These are phyloP conservation scores for Antennarius striatus DNA, from an alignment of 2,113 vertebrate species.

Conservation along the genomic window DNA sequence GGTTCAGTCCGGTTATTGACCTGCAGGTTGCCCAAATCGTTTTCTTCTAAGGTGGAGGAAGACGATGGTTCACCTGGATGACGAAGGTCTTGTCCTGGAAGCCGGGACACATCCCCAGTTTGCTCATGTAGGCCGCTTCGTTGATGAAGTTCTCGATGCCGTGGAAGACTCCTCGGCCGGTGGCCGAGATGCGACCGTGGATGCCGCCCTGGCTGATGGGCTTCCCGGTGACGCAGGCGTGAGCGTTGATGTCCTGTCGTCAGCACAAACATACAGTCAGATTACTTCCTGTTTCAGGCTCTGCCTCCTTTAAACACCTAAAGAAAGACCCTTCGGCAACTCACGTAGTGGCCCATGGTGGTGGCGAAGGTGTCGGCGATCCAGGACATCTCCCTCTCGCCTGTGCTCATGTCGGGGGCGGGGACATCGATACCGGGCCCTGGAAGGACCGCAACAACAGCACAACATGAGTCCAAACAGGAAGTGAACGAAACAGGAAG, in stretches of 20 bases:
- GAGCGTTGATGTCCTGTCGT: constrained; percentile 93
- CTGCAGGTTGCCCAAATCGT: too few species aligned
- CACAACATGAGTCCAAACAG: too few species aligned
- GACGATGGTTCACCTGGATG: constrained; percentile 85
- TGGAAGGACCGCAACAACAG: constrained; percentile 49
- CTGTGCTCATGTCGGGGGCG: constrained; percentile 98
- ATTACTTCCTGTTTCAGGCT: too few species aligned
- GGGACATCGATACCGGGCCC: constrained; percentile 97
- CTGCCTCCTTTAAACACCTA: too few species aligned
- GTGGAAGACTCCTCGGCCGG: constrained; percentile 94
- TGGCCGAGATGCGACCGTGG: constrained; percentile 94
- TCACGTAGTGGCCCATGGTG: constrained; percentile 87
- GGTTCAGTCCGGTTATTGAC: too few species aligned
- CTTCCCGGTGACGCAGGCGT: constrained; percentile 96
- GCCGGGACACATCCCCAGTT: constrained; percentile 92
- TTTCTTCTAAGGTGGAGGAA: neutral
- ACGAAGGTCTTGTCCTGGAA: constrained; percentile 96
- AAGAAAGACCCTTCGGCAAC: constrained; percentile 15
- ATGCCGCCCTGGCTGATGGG: constrained; percentile 98
- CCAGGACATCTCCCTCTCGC: constrained; percentile 98
- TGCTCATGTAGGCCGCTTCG: constrained; percentile 94
- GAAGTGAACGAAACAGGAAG: too few species aligned
- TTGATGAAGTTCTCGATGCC: constrained; percentile 99
- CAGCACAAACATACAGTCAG: neutral
- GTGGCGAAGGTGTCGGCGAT: constrained; percentile 97